phyloP scores from a whole-genome alignment of 64 coral and sea anemone species.

The Platygyra sinensis region DNA sequence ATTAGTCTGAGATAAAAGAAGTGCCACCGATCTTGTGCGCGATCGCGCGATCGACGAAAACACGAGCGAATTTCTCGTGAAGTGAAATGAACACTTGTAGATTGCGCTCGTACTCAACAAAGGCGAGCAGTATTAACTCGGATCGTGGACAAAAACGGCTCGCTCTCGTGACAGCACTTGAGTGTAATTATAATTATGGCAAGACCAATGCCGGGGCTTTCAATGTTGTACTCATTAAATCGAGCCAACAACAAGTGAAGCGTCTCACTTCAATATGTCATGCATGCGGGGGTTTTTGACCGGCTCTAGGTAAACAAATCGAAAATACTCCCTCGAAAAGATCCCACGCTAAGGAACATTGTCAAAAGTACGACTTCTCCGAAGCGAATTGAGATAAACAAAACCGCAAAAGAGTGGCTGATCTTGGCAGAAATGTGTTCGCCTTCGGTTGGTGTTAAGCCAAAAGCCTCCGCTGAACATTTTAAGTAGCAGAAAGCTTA shows the following conservation, averaged over 20 bases:
- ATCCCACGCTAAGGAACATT: background rate
- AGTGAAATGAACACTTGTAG: slow-evolving; percentile 30
- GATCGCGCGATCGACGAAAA: background rate
- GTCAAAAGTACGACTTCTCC: background rate
- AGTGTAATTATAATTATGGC: slow-evolving; percentile 78
- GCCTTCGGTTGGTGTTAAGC: background rate
- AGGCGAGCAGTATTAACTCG: background rate
- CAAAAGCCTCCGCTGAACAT: background rate
- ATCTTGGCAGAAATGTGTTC: background rate
- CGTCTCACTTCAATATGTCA: slow-evolving; percentile 57
- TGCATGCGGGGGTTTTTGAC: slow-evolving; percentile 60
- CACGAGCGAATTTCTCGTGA: slow-evolving; percentile 1
- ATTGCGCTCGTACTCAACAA: background rate
- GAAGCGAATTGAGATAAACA: slow-evolving; percentile 28
- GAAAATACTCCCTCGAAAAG: slow-evolving; percentile 20
- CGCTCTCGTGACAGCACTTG: slow-evolving; percentile 80
- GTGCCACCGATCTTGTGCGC: background rate
- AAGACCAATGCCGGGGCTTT: slow-evolving; percentile 72
- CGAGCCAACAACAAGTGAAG: slow-evolving; percentile 78
- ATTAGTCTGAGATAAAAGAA: slow-evolving; percentile 6
- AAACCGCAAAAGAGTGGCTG: slow-evolving; percentile 19
- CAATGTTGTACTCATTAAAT: slow-evolving; percentile 92
- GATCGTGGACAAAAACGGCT: slow-evolving; percentile 19
- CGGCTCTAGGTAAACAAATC: slow-evolving; percentile 59
- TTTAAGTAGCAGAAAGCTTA: slow-evolving; percentile 30